These are phyloP conservation scores for Sciurus carolinensis DNA, from an alignment of 2,797 vertebrate genomes.

Conservation along the genomic window DNA sequence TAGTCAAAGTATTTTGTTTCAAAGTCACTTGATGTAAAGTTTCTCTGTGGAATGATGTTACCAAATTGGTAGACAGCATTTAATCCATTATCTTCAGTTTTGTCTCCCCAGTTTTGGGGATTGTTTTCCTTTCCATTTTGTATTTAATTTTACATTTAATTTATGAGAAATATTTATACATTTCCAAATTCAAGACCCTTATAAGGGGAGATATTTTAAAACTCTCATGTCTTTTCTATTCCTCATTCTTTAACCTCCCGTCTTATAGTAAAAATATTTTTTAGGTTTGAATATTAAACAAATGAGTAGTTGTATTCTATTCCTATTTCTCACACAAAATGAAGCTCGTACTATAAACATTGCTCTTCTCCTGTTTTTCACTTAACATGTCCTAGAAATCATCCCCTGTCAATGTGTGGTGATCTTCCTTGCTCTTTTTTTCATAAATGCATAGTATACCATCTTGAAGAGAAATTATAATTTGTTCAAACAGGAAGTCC, in stretches of 20 bases:
- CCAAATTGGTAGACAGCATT: slow-evolving; percentile 30
- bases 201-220: neutral
- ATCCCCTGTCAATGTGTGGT: neutral
- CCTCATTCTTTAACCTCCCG: neutral
- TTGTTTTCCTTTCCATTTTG: neutral
- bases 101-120: neutral
- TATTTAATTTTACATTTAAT: slow-evolving; percentile 8
- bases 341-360: neutral
- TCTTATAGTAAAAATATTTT: neutral
- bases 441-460: neutral
- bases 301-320: neutral
- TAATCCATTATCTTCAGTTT: slow-evolving; percentile 46
- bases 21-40: slow-evolving; percentile 14
- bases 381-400: neutral
- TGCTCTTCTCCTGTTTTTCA: neutral
- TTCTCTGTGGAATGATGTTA: slow-evolving; percentile 50
- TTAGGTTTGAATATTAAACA: slow-evolving; percentile 47
- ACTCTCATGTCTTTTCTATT: neutral
- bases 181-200: neutral
- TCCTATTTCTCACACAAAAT: neutral
- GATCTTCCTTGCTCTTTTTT: neutral
- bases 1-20: slow-evolving; percentile 40
- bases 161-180: neutral
- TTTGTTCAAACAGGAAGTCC: slow-evolving; percentile 3
- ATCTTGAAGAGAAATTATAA: neutral